These are phyloP conservation scores for Polymixis lichenea DNA, from an alignment of 2,888 invertebrate species.

Conservation along the genomic window DNA sequence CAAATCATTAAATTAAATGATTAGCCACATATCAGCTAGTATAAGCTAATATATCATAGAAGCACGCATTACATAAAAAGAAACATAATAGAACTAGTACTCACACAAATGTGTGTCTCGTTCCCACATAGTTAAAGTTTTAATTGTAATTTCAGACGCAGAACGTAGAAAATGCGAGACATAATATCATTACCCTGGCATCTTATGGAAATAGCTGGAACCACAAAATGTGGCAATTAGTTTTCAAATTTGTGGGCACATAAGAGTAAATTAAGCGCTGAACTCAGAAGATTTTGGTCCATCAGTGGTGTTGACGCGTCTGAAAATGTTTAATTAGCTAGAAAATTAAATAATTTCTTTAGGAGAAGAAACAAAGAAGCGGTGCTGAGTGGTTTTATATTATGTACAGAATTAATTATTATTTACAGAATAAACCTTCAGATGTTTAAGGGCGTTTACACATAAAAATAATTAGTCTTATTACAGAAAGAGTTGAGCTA, in stretches of 20 bases:
- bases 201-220: slow-evolving; percentile 41
- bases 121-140: slow-evolving; percentile 41
- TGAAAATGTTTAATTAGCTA: slow-evolving; percentile 28
- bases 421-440: background rate
- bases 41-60: too few species aligned
- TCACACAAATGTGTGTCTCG: slow-evolving; percentile 3
- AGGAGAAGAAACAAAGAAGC: background rate
- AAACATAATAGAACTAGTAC: slow-evolving; percentile 23
- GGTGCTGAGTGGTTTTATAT: background rate
- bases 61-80: slow-evolving; percentile 13
- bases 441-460: background rate
- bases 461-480: background rate
- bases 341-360: slow-evolving; percentile 1
- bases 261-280: slow-evolving; percentile 61
- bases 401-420: background rate
- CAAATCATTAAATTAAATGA: too few species aligned
- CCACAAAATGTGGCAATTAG: slow-evolving; percentile 64
- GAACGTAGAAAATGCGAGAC: slow-evolving; percentile 50
- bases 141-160: slow-evolving; percentile 52
- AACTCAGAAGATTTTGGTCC: slow-evolving; percentile 37
- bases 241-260: slow-evolving; percentile 62
- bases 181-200: slow-evolving; percentile 55
- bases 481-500: too few species aligned
- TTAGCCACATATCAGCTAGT: too few species aligned
- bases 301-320: slow-evolving; percentile 25